Conservation (phyloP, 2,888 invertebrate genomes). For the Stenurella melanura region DNA sequence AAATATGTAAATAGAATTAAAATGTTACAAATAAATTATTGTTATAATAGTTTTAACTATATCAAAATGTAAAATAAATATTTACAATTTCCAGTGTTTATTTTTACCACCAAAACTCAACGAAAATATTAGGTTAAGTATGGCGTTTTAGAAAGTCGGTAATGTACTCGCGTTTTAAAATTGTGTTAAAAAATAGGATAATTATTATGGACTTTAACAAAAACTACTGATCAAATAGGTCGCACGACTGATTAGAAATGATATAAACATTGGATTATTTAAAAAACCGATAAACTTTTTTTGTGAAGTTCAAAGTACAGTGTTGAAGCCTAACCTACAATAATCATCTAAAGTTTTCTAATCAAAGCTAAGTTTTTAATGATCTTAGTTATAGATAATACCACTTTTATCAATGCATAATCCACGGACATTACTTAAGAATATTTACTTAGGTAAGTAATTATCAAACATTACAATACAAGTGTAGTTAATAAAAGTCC, state of each 20-base stretch:
- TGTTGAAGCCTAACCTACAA: conserved; percentile 61
- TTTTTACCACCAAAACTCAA: not conserved
- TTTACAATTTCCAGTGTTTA: conserved; percentile 36
- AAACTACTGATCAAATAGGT: conserved; percentile 48
- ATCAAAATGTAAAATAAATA: conserved; percentile 44
- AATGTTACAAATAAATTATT: conserved; percentile 22
- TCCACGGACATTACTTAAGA: conserved; percentile 66
- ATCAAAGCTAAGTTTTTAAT: conserved; percentile 50
- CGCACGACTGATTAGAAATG: conserved; percentile 48
- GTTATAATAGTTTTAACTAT: conserved; percentile 34
- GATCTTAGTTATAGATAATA: conserved; percentile 50
- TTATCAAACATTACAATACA: conserved; percentile 22
- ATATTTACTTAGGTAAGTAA: conserved; percentile 66
- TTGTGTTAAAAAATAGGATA: conserved; percentile 32
- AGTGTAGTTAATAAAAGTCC: not conserved
- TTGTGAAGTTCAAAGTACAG: conserved; percentile 62
- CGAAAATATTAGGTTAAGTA: conserved; percentile 12
- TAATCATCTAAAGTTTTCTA: conserved; percentile 44
- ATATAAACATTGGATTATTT: conserved; percentile 46
- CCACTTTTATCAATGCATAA: conserved; percentile 66
- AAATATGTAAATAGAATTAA: conserved; percentile 26
- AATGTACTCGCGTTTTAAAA: not conserved
- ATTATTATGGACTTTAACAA: conserved; percentile 37
- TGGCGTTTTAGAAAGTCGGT: conserved; percentile 2
- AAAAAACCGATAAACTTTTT: conserved; percentile 51